A percentile compares a stretch with the other conserved stretches of the same genome.
Conservation (phyloP, 1,140 invertebrate species). For the Nilaparvata lugens region DNA sequence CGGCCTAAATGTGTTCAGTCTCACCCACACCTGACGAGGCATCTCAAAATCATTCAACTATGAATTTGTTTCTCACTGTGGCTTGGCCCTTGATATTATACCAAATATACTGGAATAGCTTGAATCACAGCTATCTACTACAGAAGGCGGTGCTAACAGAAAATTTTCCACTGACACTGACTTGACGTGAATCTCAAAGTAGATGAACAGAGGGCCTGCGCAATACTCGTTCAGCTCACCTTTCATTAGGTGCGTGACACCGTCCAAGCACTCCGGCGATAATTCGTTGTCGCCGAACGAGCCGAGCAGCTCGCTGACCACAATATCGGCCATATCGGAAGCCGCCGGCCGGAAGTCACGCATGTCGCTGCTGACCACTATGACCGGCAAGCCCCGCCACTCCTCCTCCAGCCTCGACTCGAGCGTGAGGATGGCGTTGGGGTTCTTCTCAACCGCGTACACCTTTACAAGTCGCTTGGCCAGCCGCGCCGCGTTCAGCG, state of each 20-base stretch:
- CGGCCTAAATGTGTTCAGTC: no score
- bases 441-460: constrained; percentile 98
- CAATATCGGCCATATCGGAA: constrained; percentile 80
- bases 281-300: constrained; percentile 99
- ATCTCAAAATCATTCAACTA: no score
- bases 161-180: no score
- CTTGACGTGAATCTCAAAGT: no score
- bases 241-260: constrained; percentile 81
- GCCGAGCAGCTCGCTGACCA: constrained; percentile 92
- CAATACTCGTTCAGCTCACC: constrained; percentile 39
- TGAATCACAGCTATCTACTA: no score
- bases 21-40: no score
- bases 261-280: constrained; percentile 96
- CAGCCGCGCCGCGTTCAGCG: constrained; percentile 67
- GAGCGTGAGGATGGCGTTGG: constrained; percentile 86
- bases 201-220: background rate
- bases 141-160: no score
- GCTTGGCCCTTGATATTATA: no score
- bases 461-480: constrained; percentile 56
- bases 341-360: constrained; percentile 61
- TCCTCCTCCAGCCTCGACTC: constrained; percentile 60
- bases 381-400: constrained; percentile 68
- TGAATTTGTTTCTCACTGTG: no score
- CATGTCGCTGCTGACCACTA: constrained; percentile 85
- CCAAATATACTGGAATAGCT: no score